These are phyloP conservation scores for Leptopilina syphax DNA, from an alignment of 2,888 invertebrate species.

Conservation along the genomic window DNA sequence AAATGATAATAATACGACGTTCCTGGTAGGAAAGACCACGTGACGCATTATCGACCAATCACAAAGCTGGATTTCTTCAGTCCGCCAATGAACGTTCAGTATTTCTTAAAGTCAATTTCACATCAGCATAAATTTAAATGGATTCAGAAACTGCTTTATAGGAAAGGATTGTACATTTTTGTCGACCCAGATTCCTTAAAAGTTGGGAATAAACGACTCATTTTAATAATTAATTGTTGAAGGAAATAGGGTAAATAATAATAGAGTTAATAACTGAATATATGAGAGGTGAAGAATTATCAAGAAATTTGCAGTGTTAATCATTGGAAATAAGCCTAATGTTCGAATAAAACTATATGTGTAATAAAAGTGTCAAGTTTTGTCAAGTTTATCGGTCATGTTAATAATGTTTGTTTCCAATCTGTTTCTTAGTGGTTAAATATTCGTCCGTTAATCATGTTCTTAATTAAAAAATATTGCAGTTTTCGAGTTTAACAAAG, in stretches of 20 bases:
- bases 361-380: constrained; percentile 7
- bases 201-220: background rate
- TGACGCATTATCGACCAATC: background rate
- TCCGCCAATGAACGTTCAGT: background rate
- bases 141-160: background rate
- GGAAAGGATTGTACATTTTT: background rate
- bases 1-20: background rate
- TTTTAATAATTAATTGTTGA: too few species aligned
- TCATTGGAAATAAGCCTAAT: background rate
- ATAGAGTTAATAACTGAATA: background rate
- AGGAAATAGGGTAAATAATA: background rate
- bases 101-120: background rate
- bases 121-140: background rate
- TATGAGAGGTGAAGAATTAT: background rate
- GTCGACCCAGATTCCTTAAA: constrained; percentile 4
- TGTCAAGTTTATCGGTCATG: constrained; percentile 16
- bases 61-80: background rate
- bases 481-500: background rate
- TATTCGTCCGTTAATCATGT: constrained; percentile 9
- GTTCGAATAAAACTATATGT: background rate
- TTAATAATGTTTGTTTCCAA: constrained; percentile 20
- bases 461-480: constrained; percentile 16
- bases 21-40: background rate
- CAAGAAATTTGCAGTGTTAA: background rate
- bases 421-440: background rate